Evolutionary conservation across 2,888 invertebrate genomes (phyloP).

Genomic region (Patella pellucida): DNA sequence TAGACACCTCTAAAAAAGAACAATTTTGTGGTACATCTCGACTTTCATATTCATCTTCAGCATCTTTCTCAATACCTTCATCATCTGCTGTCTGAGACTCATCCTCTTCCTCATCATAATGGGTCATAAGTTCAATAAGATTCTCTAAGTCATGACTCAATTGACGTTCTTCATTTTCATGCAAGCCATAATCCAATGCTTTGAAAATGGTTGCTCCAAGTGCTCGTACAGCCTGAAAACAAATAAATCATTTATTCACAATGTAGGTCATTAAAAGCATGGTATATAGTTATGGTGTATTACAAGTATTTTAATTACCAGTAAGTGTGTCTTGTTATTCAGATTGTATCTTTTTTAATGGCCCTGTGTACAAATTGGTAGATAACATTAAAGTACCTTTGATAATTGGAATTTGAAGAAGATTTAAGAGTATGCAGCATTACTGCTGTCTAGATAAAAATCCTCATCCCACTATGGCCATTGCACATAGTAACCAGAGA

Average conservation of each 20-base stretch:
- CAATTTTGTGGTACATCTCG: slow-evolving; percentile 55
- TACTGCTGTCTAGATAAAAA: too few species aligned
- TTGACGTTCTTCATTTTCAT: slow-evolving; percentile 87
- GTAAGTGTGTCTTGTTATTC: too few species aligned
- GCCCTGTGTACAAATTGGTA: too few species aligned
- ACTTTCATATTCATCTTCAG: slow-evolving; percentile 52
- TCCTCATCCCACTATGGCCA: too few species aligned
- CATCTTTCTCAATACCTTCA: slow-evolving; percentile 75
- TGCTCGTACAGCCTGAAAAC: slow-evolving; percentile 82
- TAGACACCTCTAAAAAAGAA: slow-evolving; percentile 76
- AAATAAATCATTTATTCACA: neutral
- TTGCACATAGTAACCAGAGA: too few species aligned
- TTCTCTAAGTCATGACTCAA: slow-evolving; percentile 88
- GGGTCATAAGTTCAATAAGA: slow-evolving; percentile 88
- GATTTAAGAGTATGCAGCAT: too few species aligned
- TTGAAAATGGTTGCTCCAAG: slow-evolving; percentile 88
- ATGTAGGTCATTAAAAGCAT: too few species aligned
- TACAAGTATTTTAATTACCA: too few species aligned
- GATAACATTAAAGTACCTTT: too few species aligned
- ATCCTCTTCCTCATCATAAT: slow-evolving; percentile 76
- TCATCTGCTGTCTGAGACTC: slow-evolving; percentile 87
- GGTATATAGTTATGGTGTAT: too few species aligned
- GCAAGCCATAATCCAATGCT: slow-evolving; percentile 89
- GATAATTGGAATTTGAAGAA: too few species aligned
- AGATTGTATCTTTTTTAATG: too few species aligned